Percentiles rank a stretch among this genome's conserved stretches.
phyloP scores from a whole-genome alignment of 2,113 vertebrate species.

The Saccopteryx leptura region DNA sequence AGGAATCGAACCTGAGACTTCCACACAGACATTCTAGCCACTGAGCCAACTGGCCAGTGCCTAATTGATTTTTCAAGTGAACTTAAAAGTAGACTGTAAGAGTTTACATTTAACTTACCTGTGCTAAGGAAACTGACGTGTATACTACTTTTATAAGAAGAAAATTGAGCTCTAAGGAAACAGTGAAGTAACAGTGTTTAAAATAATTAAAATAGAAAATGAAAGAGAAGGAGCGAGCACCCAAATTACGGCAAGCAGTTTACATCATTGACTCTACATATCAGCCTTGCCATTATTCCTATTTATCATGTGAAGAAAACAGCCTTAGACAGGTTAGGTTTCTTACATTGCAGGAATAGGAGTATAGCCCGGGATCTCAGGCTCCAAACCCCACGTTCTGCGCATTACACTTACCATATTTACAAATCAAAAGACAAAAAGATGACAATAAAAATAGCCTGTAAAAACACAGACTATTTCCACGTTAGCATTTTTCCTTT shows the following conservation, averaged over 20 bases:
- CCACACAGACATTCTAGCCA: no score
- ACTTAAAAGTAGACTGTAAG: neutral
- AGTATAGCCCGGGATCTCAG: neutral
- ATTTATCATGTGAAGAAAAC: neutral
- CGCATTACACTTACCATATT: neutral
- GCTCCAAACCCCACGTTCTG: neutral
- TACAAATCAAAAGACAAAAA: neutral
- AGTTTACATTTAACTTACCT: neutral
- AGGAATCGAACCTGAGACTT: no score
- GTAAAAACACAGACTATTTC: neutral
- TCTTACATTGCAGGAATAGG: neutral
- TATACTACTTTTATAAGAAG: neutral
- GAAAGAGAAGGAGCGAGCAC: neutral
- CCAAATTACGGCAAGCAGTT: neutral
- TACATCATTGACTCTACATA: neutral
- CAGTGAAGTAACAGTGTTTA: neutral
- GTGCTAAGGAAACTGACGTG: neutral
- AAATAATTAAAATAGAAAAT: conserved; percentile 24
- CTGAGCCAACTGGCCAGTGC: no score
- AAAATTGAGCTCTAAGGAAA: neutral
- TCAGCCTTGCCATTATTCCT: neutral
- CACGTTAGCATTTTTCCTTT: neutral
- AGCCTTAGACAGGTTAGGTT: neutral
- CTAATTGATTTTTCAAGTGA: neutral
- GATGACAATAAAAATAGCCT: neutral